Evolutionary conservation across 2,888 invertebrate species (phyloP).

Genomic region (Operophtera brumata): DNA sequence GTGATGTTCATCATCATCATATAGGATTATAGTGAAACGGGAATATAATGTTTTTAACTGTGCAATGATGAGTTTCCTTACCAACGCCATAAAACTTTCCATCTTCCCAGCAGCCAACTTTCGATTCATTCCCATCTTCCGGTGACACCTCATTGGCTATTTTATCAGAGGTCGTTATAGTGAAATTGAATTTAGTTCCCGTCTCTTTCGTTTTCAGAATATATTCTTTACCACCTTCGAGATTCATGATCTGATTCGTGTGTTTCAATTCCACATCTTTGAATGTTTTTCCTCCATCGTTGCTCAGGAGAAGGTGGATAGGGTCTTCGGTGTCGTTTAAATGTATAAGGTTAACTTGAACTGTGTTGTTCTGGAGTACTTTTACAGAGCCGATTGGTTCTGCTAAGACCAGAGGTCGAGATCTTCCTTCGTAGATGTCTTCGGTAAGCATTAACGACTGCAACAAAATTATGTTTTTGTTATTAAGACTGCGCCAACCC

Average conservation of each 20-base stretch:
- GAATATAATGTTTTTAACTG: too few species aligned
- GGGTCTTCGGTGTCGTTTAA: conserved; percentile 62
- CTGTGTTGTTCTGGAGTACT: conserved; percentile 72
- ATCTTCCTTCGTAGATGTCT: conserved; percentile 42
- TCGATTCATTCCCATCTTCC: conserved; percentile 47
- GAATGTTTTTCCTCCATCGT: conserved; percentile 64
- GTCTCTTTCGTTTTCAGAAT: conserved; percentile 73
- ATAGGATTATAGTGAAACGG: too few species aligned
- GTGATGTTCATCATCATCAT: too few species aligned
- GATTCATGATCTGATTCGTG: conserved; percentile 64
- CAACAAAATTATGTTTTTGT: not conserved
- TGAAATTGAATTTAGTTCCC: conserved; percentile 72
- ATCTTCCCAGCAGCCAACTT: conserved; percentile 62
- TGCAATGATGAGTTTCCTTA: conserved; percentile 38
- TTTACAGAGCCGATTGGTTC: conserved; percentile 74
- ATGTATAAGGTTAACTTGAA: conserved; percentile 71
- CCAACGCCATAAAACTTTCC: conserved; percentile 66
- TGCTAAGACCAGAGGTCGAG: conserved; percentile 53
- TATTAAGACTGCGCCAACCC: too few species aligned
- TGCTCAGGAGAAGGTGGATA: conserved; percentile 65
- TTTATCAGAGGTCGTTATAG: conserved; percentile 57
- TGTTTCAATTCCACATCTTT: conserved; percentile 64
- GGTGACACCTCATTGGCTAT: conserved; percentile 43
- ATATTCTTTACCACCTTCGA: conserved; percentile 70
- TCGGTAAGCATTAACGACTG: conserved; percentile 42